Base-by-base conservation (phyloP, 2,888 invertebrate species). In the Periphyllus acericola region DNA sequence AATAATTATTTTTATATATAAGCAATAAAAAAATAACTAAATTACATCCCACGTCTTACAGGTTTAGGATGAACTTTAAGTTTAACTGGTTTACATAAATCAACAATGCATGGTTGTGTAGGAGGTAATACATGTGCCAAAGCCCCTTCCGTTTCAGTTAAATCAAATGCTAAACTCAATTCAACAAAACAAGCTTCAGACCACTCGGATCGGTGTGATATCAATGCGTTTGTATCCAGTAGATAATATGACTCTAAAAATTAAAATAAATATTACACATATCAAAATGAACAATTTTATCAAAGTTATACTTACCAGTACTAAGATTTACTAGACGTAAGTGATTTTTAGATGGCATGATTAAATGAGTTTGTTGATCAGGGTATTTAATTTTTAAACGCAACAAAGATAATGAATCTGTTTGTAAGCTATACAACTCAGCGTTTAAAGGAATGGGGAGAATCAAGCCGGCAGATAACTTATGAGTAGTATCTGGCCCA, bases 381-480 rank as follows among this genome's bases (percentile, higher is more conserved):
- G 98, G 98, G 92, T 98, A 98, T 90, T 95, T 95, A 52, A 98
- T 95, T 92, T 96, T 95, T 89, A 98, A 94, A 89, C 97, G 93
- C 90, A 98, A 92, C 89, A 95, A 94, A 81, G 93, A 93, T 0
- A 96, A 94, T 91, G 95, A 94, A 81, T 87, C 87, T 40, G 29
- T 29, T 68, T 94, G 93, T 88, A 98, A 93, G 92, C 97, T 95
- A 90, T 94, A 93, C 89, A 99, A 93, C 91, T 97, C 96, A 0
- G 97, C 98, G 91, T 97, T 96, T 88, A 98, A 93, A 25, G 96
- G 95, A 71, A 98, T 94, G 66, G 96, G 96, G 89, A 97, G 94
- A 82, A 98, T 95, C 6, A 99, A 93, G 0, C 98, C 98, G 0
- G 98, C 98, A 66, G 98, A 97, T 91, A 98, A 98, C 91, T 98